phyloP scores from a whole-genome alignment of 2,113 vertebrate species.

The Ia io region DNA sequence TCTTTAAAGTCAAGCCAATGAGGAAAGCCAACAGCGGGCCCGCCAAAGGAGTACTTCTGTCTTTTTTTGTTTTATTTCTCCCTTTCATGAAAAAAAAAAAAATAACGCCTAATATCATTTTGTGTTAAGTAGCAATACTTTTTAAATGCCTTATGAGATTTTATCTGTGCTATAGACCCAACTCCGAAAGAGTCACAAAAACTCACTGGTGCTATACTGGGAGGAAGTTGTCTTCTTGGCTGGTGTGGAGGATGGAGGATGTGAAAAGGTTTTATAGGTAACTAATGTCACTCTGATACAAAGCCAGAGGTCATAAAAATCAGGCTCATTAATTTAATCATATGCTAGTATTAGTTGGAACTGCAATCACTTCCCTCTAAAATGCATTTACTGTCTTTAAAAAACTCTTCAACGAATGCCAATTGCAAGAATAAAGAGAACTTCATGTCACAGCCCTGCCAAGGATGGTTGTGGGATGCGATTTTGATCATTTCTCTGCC shows the following conservation, averaged over 20 bases:
- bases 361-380: background rate
- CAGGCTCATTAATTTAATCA: constrained; percentile 40
- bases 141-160: constrained; percentile 26
- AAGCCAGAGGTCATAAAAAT: constrained; percentile 41
- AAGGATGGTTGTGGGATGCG: constrained; percentile 47
- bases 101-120: constrained; percentile 6
- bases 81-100: constrained; percentile 23
- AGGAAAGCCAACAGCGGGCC: constrained; percentile 8
- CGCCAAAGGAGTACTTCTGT: background rate
- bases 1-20: constrained; percentile 62
- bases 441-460: constrained; percentile 33
- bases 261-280: background rate
- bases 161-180: background rate
- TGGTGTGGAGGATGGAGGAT: background rate
- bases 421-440: constrained; percentile 60
- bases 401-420: constrained; percentile 49
- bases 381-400: constrained; percentile 45
- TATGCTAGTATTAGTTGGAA: background rate
- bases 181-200: background rate
- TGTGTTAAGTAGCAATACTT: constrained; percentile 33
- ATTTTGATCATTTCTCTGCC: constrained; percentile 67
- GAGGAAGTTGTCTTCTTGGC: background rate
- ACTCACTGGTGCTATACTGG: background rate
- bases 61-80: background rate
- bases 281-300: background rate